Evolutionary conservation across 2,113 vertebrate genomes (phyloP), one percentile per base, ranked within the genome.

Genomic region (Eurypyga helias): DNA sequence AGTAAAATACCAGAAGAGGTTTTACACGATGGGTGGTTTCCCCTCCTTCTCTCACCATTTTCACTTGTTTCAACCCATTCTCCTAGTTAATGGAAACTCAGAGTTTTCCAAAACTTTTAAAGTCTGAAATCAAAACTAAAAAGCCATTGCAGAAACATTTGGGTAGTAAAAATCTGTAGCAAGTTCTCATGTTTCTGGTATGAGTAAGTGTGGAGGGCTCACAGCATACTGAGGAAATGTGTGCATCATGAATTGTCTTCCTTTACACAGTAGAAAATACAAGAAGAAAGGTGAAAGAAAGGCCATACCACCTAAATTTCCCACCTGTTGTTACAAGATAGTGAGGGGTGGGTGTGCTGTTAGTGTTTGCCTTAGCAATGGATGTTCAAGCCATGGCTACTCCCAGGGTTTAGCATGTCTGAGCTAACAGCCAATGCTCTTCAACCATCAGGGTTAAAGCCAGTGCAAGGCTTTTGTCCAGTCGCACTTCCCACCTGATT

Each of bases 1-100:
- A 80, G 60, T 91, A 96, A 96, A 77, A 77, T 79, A 90, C 67
- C 58, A 82, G 36, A 60, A 82, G 73, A 93, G 77, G 64, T 89
- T 96, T 95, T 75, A 87, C 54, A 49, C 31, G 2, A 87, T 23
- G 58, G 28, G 45, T 88, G 25, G 52, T 61, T 93, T 82, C n/a
- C 10, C 10, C 24, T 88, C 41, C 29, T 66, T 57, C 34, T 82
- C 41, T 72, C 48, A 85, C 43, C 6, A 13, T 75, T 92, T 95
- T 91, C 46, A 45, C 41, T 81, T 77, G 7, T 58, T 41, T 90
- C 62, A 83, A 71, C 23, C 33, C 18, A 16, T 25, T 75, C 67
- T 89, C 36, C 11, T 76, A n/a, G 48, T 89, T 64, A 83, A 80
- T 52, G 45, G 58, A 72, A 93, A 71, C 26, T 92, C 69, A 54